A percentile compares a stretch with the other conserved stretches of the same genome.
Conservation (phyloP, 2,888 invertebrate species). For the Terebella lapidaria region DNA sequence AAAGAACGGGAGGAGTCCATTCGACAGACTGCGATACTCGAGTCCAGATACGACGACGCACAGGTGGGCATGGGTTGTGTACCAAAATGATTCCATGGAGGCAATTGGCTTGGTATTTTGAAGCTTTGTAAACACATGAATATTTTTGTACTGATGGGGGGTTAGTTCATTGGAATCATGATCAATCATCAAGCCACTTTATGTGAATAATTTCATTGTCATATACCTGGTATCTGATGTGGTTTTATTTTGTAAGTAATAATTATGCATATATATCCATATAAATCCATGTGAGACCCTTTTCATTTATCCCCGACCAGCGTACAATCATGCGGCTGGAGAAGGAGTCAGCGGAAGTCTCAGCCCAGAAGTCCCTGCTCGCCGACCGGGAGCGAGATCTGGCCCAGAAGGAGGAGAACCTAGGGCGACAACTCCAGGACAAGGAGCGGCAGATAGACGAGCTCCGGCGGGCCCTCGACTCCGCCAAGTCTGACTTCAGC, state of each 20-base stretch:
- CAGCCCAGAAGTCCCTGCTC: neutral
- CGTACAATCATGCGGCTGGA: neutral
- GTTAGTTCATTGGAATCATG: too few relatives aligned
- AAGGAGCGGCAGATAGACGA: constrained; percentile 32
- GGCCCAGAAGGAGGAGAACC: neutral
- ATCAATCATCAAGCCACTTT: too few relatives aligned
- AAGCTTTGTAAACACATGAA: too few relatives aligned
- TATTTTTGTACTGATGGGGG: too few relatives aligned
- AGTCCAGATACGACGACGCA: neutral
- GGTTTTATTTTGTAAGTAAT: neutral
- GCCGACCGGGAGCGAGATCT: neutral
- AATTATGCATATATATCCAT: neutral
- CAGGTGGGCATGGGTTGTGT: constrained; percentile 1
- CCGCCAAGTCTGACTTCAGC: constrained; percentile 39
- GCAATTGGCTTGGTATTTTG: too few relatives aligned
- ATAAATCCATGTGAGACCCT: too few relatives aligned
- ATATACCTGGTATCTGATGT: too few relatives aligned
- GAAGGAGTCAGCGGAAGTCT: neutral
- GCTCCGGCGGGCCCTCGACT: constrained; percentile 38
- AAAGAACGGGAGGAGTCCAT: neutral
- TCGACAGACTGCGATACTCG: neutral
- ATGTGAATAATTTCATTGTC: too few relatives aligned
- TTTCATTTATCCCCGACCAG: too few relatives aligned
- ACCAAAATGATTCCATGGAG: too few relatives aligned
- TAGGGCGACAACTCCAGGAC: constrained; percentile 20